A percentile compares a stretch with the other conserved stretches of the same genome.
phyloP scores from a whole-genome alignment of 2,113 vertebrate genomes.

The Sciurus niger region DNA sequence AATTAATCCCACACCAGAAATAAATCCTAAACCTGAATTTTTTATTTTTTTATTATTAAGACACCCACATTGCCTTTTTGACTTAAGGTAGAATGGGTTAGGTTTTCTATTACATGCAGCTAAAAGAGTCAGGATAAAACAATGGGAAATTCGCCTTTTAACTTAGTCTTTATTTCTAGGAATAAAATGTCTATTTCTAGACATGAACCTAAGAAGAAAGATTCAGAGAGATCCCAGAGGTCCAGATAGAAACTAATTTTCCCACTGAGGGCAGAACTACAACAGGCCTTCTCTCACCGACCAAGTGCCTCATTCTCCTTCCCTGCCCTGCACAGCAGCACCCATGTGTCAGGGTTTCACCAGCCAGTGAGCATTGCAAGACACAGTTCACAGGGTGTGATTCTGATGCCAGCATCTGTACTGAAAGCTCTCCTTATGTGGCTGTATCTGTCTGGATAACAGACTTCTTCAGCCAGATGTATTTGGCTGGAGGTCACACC shows the following conservation, averaged over 20 bases:
- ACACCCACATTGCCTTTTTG: background rate
- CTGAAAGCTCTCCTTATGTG: constrained; percentile 54
- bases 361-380: fast-evolving
- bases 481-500: constrained; percentile 54
- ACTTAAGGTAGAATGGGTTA: background rate
- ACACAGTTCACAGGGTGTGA: background rate
- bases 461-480: constrained; percentile 25
- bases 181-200: constrained; percentile 54
- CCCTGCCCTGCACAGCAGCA: too few relatives aligned
- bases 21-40: background rate
- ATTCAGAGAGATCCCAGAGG: background rate
- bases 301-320: background rate
- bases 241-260: background rate
- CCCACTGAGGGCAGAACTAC: fast-evolving
- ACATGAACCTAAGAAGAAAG: constrained; percentile 24
- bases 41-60: background rate
- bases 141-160: constrained; percentile 5
- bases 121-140: constrained; percentile 19
- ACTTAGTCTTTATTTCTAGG: constrained; percentile 27
- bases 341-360: background rate
- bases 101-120: constrained; percentile 1
- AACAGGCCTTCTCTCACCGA: background rate
- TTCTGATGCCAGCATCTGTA: constrained; percentile 42
- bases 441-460: background rate
- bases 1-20: background rate